Conservation (phyloP, 2,113 vertebrate species). For the Guaruba guarouba region DNA sequence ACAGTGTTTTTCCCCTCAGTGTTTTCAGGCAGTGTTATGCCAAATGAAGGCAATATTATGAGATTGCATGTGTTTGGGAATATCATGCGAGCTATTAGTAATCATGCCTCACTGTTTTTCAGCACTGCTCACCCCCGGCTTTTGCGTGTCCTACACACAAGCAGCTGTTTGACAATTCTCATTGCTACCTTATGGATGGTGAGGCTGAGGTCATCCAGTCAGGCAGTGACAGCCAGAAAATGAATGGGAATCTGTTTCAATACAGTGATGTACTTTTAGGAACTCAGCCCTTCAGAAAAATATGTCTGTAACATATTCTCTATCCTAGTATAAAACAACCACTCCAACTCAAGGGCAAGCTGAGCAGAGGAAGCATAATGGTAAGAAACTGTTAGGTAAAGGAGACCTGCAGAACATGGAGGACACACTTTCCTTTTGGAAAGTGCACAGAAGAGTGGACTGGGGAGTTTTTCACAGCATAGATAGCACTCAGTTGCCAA, state of each 20-base stretch:
- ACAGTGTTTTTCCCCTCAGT: conserved; percentile 27
- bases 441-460: background rate
- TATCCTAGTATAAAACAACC: background rate
- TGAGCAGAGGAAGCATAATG: background rate
- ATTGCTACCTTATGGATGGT: background rate
- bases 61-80: conserved; percentile 19
- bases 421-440: background rate
- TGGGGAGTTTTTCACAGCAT: background rate
- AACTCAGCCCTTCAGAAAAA: background rate
- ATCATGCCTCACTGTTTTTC: background rate
- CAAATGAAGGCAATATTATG: conserved; percentile 33
- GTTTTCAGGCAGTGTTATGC: conserved; percentile 33
- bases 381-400: conserved; percentile 12
- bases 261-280: background rate
- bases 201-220: background rate
- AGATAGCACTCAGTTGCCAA: background rate
- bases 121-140: background rate
- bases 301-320: background rate
- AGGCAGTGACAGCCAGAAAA: background rate
- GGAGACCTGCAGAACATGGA: conserved; percentile 5
- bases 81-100: conserved; percentile 30
- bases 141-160: background rate
- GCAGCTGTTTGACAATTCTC: background rate
- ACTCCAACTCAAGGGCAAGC: conserved; percentile 38
- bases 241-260: background rate